Conservation (phyloP, 2,888 invertebrate species). For the Torymus texanus region DNA sequence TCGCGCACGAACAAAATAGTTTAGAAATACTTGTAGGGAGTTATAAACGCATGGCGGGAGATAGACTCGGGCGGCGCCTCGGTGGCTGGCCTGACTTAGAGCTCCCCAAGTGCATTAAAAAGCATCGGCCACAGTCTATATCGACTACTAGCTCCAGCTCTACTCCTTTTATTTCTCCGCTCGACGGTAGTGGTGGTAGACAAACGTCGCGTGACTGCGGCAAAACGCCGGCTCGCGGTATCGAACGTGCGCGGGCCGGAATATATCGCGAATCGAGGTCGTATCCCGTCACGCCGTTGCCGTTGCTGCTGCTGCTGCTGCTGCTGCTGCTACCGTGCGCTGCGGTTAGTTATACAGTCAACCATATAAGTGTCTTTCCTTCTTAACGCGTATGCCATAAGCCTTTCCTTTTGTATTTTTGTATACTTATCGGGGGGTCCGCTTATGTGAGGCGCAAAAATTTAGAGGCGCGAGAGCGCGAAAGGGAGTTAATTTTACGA, state of each 20-base stretch:
- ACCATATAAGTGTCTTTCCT: too few relatives aligned
- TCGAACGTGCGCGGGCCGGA: conserved; percentile 18
- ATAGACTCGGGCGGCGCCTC: not conserved
- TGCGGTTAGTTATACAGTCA: too few relatives aligned
- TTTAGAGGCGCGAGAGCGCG: not conserved
- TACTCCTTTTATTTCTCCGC: too few relatives aligned
- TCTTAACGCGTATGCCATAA: too few relatives aligned
- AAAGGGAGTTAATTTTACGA: not conserved
- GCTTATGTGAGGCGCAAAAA: too few relatives aligned
- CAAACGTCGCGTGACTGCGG: conserved; percentile 55
- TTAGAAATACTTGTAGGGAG: too few relatives aligned
- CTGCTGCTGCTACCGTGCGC: too few relatives aligned
- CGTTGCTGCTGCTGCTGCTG: too few relatives aligned
- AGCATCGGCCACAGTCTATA: conserved; percentile 11
- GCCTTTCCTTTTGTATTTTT: not conserved
- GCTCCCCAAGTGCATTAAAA: not conserved
- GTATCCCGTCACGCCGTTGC: conserved; percentile 1
- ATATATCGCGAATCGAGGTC: conserved; percentile 51
- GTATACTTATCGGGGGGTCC: not conserved
- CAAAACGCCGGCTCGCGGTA: conserved; percentile 34
- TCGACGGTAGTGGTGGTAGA: not conserved
- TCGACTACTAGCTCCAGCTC: not conserved
- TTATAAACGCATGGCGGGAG: too few relatives aligned
- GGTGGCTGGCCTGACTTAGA: not conserved
- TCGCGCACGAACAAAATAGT: too few relatives aligned